Evolutionary conservation across 2,113 vertebrate species (phyloP).

Genomic region (Felis catus): F.catus_Fca126_mat1.0 CM031420.1:27693501-27694000

Average conservation of each 20-base stretch:
- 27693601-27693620: neutral
- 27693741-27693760: neutral
- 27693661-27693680: neutral
- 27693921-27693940: too few relatives aligned
- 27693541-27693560: slow-evolving; percentile 5
- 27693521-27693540: neutral
- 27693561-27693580: neutral
- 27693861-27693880: neutral
- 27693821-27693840: neutral
- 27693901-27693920: too few relatives aligned
- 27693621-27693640: neutral
- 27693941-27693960: too few relatives aligned
- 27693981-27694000: too few relatives aligned
- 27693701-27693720: neutral
- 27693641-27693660: neutral
- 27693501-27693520: neutral
- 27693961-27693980: too few relatives aligned
- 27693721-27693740: neutral
- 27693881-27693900: too few relatives aligned
- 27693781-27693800: neutral
- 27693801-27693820: neutral
- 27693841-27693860: neutral
- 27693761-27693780: neutral
- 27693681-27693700: neutral
- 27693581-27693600: neutral